Percentiles rank a stretch among this genome's conserved stretches.
Conservation (phyloP, 2,888 invertebrate genomes). For the Ernsta delagoae region DNA sequence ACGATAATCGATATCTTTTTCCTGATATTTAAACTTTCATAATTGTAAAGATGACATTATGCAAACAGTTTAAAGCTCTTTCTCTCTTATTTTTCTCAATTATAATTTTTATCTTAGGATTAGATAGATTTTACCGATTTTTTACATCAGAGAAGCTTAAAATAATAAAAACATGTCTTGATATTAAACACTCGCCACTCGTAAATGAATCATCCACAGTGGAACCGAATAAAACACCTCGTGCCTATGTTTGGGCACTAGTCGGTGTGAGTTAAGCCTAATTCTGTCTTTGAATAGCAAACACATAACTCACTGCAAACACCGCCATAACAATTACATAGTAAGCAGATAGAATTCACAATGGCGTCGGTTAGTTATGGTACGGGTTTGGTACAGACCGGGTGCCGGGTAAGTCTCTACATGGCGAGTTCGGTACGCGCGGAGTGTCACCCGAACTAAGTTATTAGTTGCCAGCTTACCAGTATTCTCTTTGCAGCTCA, state of each 20-base stretch:
- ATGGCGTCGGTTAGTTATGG: constrained; percentile 10
- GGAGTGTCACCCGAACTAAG: not conserved
- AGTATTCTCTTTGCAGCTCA: not conserved
- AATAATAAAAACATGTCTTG: too few species aligned
- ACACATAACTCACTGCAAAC: constrained; percentile 18
- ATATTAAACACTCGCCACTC: too few species aligned
- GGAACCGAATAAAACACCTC: not conserved
- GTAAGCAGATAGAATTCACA: constrained; percentile 32
- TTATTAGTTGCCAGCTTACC: not conserved
- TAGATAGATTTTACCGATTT: too few species aligned
- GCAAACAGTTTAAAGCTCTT: too few species aligned
- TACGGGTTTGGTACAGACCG: not conserved
- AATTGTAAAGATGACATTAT: too few species aligned
- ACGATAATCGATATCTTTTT: too few species aligned
- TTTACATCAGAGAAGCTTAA: too few species aligned
- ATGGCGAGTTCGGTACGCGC: not conserved
- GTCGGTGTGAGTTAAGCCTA: constrained; percentile 15
- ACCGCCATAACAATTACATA: constrained; percentile 30
- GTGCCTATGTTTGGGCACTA: not conserved
- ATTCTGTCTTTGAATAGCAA: constrained; percentile 20
- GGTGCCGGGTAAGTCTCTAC: not conserved
- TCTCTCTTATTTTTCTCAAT: too few species aligned
- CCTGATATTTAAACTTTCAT: too few species aligned
- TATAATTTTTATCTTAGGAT: too few species aligned
- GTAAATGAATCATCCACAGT: too few species aligned